Evolutionary conservation across 2,113 vertebrate genomes (phyloP), one percentile per base, ranked within the genome.

Genomic region (Paratilapia polleni): DNA sequence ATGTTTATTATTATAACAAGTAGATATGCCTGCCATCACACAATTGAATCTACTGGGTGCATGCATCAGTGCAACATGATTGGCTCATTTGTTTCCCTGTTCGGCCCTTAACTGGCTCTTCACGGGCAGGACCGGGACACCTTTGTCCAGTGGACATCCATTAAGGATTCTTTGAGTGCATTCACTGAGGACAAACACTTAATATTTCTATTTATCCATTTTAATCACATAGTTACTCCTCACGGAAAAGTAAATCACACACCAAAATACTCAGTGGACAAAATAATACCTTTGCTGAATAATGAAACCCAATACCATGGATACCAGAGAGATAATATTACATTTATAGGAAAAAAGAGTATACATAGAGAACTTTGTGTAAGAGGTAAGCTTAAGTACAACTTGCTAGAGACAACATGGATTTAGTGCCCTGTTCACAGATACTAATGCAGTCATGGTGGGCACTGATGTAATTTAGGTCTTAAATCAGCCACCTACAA

Each of bases 361-460:
- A 73, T n/a, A 52, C 6, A 31, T 31, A n/a, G 19, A 73, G 19
- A 54, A 1, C 6, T 54, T n/a, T 0, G 66, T 17, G 43, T 34
- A 73, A 14, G 19, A 54, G 26, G 26, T 73, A 26, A 73, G 1
- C 81, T 10, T 2, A 81, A 34, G 62, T 3, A 22, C 36, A 70
- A 24, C 36, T 26, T 41, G 43, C 5, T 64, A 15, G 3, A 54
- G 36, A 57, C 38, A 57, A 28, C 34, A 77, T 26, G 20, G 0
- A 57, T 24, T 54, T 54, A 19, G 31, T 52, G 58, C 76, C 17
- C 38, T 47, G 38, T 47, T 61, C 9, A 36, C n/a, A 73, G 28
- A 52, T 54, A 73, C 68, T 73, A 73, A 54, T 54, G 68, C 68
- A 73, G 68, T n/a, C 47, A 73, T 73, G 26, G 47, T 34, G 68